Evolutionary conservation across 2,888 invertebrate species (phyloP).

Genomic region (Cancer borealis): DNA sequence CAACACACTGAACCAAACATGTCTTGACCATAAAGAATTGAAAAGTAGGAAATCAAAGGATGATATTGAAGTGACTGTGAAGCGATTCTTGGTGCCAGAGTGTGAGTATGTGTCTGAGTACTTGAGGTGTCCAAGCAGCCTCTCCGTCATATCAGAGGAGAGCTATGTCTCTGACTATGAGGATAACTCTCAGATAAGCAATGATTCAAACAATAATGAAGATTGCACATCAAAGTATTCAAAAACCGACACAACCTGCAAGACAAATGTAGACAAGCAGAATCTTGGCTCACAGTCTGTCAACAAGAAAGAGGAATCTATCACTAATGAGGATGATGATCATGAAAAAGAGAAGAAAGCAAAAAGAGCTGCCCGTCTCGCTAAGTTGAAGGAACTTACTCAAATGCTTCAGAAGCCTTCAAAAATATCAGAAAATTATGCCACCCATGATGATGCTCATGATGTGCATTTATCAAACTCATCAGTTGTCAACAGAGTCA

Average conservation of each 20-base stretch:
- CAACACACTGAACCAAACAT: background rate
- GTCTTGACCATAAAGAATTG: background rate
- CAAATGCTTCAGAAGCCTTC: constrained; percentile 60
- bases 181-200: constrained; percentile 36
- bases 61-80: constrained; percentile 43
- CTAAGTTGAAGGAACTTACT: constrained; percentile 63
- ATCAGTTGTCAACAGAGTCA: background rate
- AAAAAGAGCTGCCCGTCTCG: constrained; percentile 65
- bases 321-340: constrained; percentile 29
- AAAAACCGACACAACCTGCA: background rate
- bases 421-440: constrained; percentile 44
- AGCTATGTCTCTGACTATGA: constrained; percentile 63
- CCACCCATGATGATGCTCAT: background rate
- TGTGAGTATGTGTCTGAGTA: constrained; percentile 45
- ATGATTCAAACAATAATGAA: constrained; percentile 54
- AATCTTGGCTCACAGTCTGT: background rate
- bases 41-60: background rate
- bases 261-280: background rate
- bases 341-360: constrained; percentile 62
- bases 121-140: constrained; percentile 65
- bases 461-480: background rate
- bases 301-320: background rate
- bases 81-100: constrained; percentile 50
- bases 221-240: background rate
- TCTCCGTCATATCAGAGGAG: constrained; percentile 72